Evolutionary conservation across 2,797 vertebrate genomes (phyloP), one percentile per base, ranked within the genome.

Genomic region (Atherinosoma microstoma): DNA sequence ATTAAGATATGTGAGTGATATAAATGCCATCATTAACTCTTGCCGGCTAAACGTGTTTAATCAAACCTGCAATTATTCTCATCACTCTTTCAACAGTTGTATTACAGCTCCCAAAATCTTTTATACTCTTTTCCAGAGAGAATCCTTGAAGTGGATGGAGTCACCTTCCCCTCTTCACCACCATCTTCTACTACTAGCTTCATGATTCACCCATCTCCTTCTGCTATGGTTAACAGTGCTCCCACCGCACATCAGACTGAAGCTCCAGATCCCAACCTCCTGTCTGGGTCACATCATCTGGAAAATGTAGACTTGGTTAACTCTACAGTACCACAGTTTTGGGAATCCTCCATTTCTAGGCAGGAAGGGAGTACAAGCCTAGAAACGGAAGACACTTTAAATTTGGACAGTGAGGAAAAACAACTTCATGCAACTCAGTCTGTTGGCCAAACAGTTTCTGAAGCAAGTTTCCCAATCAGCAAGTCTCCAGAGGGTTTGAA

Each of bases 321-420:
- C 36, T 82, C 86, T 45, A 81, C 89, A 15, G 40, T 47, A 2
- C 34, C 79, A 16, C 78, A 79, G 15, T 6, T 76, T 27, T 83
- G 84, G 87, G 85, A 84, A 32, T 80, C 87, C 22, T 29, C 82
- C 18, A 66, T 54, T 64, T 85, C 83, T 22, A 82, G 40, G 58
- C 86, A 80, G 20, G 92, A 93, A 42, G 92, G 90, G 67, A 92
- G 92, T 54, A 71, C 83, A 63, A 89, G 73, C 67, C 54, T 86
- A 73, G 91, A 93, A 65, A 57, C 38, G 18, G 89, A 88, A 62
- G 90, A 91, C 15, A 62, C 56, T 0, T 47, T 74, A n/a, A 66
- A 51, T 34, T 24, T 73, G 53, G 85, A 86, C 71, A 87, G 20
- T 75, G 78, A 76, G 51, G 89, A 87, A 64, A 82, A 83, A 24